Percentiles rank a stretch among this genome's conserved stretches.
phyloP scores from a whole-genome alignment of 2,888 invertebrate genomes.

The Mantis religiosa region DNA sequence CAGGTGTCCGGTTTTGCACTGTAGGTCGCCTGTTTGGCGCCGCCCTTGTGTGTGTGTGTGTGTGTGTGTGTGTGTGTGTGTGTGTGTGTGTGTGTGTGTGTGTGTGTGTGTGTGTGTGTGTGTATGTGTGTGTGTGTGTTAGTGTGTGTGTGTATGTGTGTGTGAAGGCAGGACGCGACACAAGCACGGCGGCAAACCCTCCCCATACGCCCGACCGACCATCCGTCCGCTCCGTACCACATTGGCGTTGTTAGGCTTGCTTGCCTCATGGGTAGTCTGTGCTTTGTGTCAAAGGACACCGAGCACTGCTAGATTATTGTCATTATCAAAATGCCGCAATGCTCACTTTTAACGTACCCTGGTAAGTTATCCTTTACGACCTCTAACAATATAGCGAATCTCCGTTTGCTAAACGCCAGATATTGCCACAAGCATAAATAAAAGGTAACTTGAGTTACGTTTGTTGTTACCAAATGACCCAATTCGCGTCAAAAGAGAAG shows the following conservation, averaged over 20 bases:
- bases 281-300: background rate
- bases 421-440: too few species aligned
- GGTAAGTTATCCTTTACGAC: background rate
- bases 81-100: background rate
- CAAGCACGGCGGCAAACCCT: background rate
- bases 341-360: background rate
- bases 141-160: background rate
- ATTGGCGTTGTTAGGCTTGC: background rate
- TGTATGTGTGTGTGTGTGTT: background rate
- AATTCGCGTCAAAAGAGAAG: too few species aligned
- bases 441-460: too few species aligned
- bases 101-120: background rate
- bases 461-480: too few species aligned
- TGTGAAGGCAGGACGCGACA: background rate
- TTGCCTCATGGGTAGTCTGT: background rate
- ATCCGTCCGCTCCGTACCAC: background rate
- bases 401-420: background rate
- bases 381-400: background rate
- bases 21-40: conserved; percentile 26
- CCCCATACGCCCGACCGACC: conserved; percentile 7
- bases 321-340: background rate
- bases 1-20: conserved; percentile 30
- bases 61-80: background rate
- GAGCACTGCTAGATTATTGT: background rate
- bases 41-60: conserved; percentile 10